phyloP scores from a whole-genome alignment of 1,140 invertebrate genomes.

The Heliconius congener region DNA sequence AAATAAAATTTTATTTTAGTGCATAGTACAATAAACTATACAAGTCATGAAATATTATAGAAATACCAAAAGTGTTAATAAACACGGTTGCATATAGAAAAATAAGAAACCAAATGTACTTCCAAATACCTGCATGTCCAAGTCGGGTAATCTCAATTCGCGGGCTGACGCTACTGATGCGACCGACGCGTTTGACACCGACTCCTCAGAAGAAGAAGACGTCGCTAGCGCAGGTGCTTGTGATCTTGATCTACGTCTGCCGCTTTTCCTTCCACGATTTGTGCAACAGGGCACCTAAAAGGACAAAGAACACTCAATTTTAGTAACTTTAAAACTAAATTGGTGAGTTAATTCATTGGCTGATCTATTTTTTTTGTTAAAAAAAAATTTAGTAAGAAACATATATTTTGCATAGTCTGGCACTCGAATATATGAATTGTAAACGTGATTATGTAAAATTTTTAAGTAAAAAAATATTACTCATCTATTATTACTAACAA shows the following conservation, averaged over 20 bases:
- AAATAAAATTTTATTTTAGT: neutral
- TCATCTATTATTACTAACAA: too few relatives aligned
- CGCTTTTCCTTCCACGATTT: slow-evolving; percentile 60
- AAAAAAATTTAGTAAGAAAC: too few relatives aligned
- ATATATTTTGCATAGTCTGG: too few relatives aligned
- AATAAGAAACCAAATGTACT: neutral
- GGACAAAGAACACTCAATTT: neutral
- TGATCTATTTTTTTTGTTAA: too few relatives aligned
- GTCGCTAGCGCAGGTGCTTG: slow-evolving; percentile 67
- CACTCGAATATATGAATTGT: too few relatives aligned
- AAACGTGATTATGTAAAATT: too few relatives aligned
- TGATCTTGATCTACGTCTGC: slow-evolving; percentile 65
- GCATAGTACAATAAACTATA: neutral
- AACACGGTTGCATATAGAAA: neutral
- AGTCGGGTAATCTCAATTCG: slow-evolving; percentile 66
- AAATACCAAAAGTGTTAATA: neutral
- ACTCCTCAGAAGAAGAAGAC: slow-evolving; percentile 72
- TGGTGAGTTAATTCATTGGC: too few relatives aligned
- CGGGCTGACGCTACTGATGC: slow-evolving; percentile 66
- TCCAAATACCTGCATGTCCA: slow-evolving; percentile 66
- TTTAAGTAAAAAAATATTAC: too few relatives aligned
- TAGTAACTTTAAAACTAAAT: too few relatives aligned
- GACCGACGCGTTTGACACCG: slow-evolving; percentile 67
- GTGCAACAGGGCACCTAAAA: slow-evolving; percentile 62
- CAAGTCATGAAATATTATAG: neutral